Percentiles rank a stretch among this genome's conserved stretches.
Conservation (phyloP, 64 coral and sea anemone genomes). For the Hydrozoanthus tunicans region DNA sequence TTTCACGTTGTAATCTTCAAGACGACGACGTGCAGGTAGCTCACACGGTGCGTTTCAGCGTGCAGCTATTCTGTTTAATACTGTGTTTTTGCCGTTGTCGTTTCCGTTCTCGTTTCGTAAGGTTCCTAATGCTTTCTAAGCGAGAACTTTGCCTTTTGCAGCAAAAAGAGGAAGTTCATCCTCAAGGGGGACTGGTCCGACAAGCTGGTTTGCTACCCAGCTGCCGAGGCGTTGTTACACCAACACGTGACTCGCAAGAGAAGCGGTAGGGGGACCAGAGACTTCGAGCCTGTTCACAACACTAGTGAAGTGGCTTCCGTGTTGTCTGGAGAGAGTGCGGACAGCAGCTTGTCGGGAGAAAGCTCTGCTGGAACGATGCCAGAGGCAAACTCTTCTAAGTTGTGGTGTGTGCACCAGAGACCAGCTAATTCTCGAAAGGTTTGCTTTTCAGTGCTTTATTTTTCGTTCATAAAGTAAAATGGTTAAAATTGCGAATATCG, state of each 20-base stretch:
- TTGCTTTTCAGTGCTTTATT: background rate
- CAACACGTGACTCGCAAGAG: conserved; percentile 60
- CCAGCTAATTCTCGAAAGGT: conserved; percentile 52
- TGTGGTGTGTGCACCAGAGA: conserved; percentile 48
- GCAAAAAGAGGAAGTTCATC: conserved; percentile 79
- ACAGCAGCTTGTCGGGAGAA: conserved; percentile 66
- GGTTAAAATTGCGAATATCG: no score
- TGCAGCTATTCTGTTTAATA: background rate
- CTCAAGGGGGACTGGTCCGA: conserved; percentile 91
- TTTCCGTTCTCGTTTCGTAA: background rate
- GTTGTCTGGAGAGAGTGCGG: conserved; percentile 60
- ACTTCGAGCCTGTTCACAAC: conserved; percentile 29
- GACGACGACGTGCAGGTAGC: no score
- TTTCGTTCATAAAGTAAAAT: background rate
- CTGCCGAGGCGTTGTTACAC: conserved; percentile 18
- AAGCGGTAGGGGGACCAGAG: conserved; percentile 41
- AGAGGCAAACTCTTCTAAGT: conserved; percentile 3
- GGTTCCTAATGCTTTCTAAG: no score
- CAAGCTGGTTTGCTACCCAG: conserved; percentile 66
- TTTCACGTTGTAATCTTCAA: no score
- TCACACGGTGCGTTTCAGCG: no score
- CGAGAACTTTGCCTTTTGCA: background rate
- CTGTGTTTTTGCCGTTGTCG: background rate
- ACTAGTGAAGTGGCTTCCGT: conserved; percentile 21
- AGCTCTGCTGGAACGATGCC: conserved; percentile 42